These are phyloP conservation scores for Todiramphus chloris DNA, from an alignment of 2,113 vertebrate genomes.

Conservation along the genomic window DNA sequence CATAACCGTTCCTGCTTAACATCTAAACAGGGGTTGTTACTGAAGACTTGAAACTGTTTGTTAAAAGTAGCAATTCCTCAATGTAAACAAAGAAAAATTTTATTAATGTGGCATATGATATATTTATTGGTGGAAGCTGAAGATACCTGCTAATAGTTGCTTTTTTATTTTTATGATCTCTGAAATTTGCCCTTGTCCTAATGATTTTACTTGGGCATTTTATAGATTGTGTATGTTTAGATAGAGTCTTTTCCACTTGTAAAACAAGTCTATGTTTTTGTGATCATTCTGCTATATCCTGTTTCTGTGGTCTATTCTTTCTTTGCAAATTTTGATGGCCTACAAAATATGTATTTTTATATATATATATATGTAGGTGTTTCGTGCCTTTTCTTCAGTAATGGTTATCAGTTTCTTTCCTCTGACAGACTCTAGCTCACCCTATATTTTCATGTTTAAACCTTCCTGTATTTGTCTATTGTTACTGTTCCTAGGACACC, in stretches of 20 bases:
- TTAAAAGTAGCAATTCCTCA: neutral
- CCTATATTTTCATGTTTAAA: neutral
- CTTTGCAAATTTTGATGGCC: neutral
- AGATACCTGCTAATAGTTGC: neutral
- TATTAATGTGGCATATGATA: neutral
- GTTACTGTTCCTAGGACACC: neutral
- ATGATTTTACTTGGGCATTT: neutral
- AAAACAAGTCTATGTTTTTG: neutral
- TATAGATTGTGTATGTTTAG: neutral
- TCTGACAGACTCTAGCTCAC: neutral
- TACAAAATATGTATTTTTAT: neutral
- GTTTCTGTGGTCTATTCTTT: neutral
- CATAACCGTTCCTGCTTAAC: neutral
- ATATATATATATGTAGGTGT: neutral
- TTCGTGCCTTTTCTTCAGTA: neutral
- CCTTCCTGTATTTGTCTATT: neutral
- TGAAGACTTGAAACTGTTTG: neutral
- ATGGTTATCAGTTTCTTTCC: neutral
- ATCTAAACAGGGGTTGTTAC: neutral
- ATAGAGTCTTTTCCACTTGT: neutral
- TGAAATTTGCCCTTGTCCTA: neutral
- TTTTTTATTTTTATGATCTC: neutral
- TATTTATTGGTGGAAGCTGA: neutral
- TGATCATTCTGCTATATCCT: neutral
- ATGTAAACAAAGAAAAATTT: neutral